These are phyloP conservation scores for Hetaerina titia DNA, from an alignment of 2,888 invertebrate genomes.

Conservation along the genomic window DNA sequence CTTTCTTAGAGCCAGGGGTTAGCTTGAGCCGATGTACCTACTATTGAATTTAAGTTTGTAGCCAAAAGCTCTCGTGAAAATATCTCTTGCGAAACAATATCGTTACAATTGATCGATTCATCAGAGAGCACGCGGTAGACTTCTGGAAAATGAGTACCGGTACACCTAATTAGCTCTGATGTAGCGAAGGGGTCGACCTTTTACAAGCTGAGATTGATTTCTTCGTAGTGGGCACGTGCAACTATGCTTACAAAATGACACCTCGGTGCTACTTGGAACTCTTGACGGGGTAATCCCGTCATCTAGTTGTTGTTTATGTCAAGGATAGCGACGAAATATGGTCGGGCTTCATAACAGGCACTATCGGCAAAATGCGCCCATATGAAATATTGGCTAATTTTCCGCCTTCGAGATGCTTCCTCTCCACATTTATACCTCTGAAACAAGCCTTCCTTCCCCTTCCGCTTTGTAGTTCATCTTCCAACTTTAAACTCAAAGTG, in stretches of 20 bases:
- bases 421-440: not conserved
- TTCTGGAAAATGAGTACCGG: not conserved
- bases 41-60: no score
- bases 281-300: not conserved
- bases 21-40: no score
- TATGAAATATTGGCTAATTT: constrained; percentile 16
- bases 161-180: not conserved
- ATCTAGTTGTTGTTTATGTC: not conserved
- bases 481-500: not conserved
- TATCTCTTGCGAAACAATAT: no score
- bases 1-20: no score
- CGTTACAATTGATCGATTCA: no score
- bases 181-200: not conserved
- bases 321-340: not conserved
- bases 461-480: not conserved
- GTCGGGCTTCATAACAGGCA: not conserved
- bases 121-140: no score
- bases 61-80: no score
- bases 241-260: not conserved
- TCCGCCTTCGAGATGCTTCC: not conserved
- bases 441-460: not conserved
- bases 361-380: not conserved
- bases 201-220: not conserved
- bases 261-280: not conserved
- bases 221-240: not conserved